Base-by-base conservation (phyloP, 2,797 vertebrate species). In the Anomalospiza imberbis region DNA sequence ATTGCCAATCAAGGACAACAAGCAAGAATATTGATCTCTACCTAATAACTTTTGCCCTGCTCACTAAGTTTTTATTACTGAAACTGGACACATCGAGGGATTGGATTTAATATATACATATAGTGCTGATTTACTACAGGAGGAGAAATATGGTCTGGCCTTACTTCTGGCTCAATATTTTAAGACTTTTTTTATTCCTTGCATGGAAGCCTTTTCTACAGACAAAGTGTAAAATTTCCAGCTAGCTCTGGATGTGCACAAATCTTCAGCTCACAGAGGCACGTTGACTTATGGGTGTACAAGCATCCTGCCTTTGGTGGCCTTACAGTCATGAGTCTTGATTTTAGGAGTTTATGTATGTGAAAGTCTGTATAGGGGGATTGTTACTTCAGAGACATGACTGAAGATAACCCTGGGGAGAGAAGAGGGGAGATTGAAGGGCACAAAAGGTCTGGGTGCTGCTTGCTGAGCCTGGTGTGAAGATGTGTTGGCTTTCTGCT, bases 1-100 rank as follows among this genome's bases (percentile, higher is more conserved):
- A 66, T 89, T 89, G 95, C 78, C 89, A 77, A 91, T 91, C 74
- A 71, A 87, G 86, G 91, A 81, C 89, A 95, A 88, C 91, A 79
- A 89, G 78, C 68, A 75, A 66, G 60, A 45, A 62, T 62, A 93
- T 96, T 21, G 74, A 91, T 78, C 54, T 87, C 66, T 55, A 66
- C 50, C 86, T 82, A 54, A 22, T 45, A 82, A 88, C 82, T 96
- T 75, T 31, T 85, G 72, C 83, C 31, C 65, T 72, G 34, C 91
- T 94, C 29, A 6, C 70, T 51, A 89, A 93, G 80, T 91, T 96
- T 96, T 92, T 97, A 93, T 96, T 85, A 88, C 88, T 84, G 58
- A 86, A 96, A 91, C 84, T 82, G 94, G 85, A 97, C 91, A 93
- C 80, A 88, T 91, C 76, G 85, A 92, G 85, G 60, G 78, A 89